A percentile compares a stretch with the other conserved stretches of the same genome.
Evolutionary conservation across 2,888 invertebrate species (phyloP).

Genomic region (Drosophila paranaensis): DNA sequence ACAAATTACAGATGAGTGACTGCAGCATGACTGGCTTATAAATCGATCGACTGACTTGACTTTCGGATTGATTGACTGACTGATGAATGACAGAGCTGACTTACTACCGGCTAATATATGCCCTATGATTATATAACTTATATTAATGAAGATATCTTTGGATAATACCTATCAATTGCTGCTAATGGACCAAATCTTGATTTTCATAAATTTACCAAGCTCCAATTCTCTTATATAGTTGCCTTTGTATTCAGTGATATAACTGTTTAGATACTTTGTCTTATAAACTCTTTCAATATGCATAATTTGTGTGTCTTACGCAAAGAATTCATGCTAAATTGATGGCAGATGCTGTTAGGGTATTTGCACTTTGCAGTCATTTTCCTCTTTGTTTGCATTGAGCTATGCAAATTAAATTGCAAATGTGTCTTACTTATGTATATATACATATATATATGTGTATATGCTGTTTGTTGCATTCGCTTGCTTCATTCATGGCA

Average conservation of each 20-base stretch:
- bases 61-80: neutral
- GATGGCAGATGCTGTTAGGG: neutral
- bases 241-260: too few species aligned
- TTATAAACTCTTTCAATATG: neutral
- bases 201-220: neutral
- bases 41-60: too few species aligned
- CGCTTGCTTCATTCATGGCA: conserved; percentile 44
- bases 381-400: conserved; percentile 50
- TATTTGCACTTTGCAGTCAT: neutral
- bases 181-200: too few species aligned
- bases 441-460: conserved; percentile 1
- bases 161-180: too few species aligned
- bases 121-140: too few species aligned
- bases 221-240: neutral
- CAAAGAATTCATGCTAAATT: neutral
- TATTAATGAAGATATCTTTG: too few species aligned
- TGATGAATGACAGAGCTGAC: neutral
- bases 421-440: conserved; percentile 44
- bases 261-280: too few species aligned
- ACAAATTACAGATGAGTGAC: neutral
- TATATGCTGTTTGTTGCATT: conserved; percentile 25
- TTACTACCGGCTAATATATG: too few species aligned
- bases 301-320: neutral
- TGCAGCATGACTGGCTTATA: neutral
- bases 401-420: conserved; percentile 70